Evolutionary conservation across 2,113 vertebrate genomes (phyloP), one percentile per base, ranked within the genome.

Genomic region (Calidris pugnax): DNA sequence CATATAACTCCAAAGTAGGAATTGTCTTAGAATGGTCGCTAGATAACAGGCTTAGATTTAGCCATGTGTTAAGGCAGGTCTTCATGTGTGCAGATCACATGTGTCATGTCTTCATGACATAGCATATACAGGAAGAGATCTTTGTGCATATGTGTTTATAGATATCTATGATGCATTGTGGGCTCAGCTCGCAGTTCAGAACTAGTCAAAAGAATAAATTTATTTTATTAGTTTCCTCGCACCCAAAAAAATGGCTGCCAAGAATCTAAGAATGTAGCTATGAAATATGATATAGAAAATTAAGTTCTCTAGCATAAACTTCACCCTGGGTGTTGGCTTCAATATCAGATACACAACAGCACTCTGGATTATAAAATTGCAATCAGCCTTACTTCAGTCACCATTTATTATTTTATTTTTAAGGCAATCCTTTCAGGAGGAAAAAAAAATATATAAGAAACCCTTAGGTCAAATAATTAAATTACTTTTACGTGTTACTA

Each of bases 61-160:
- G 23, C 32, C 8, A 5, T 5, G 12, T 35, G 24, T 64, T 43
- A 64, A 41, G 30, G 60, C 60, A 66, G 45, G 9, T 73, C 5
- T 43, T 56, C 4, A 0, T 3, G 12, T 21, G 27, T 37, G 28
- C 43, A n/a, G n/a, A n/a, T n/a, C n/a, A n/a, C n/a, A n/a, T n/a
- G n/a, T n/a, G n/a, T n/a, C n/a, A n/a, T n/a, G n/a, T n/a, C n/a
- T n/a, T n/a, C n/a, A n/a, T n/a, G n/a, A n/a, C 7, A 8, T 5
- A 7, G 22, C 32, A 27, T 4, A 33, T 55, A 2, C 1, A 22
- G 47, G 35, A 48, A 43, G 2, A 71, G 60, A 23, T 32, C 26
- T 55, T 39, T 30, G 10, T n/a, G 30, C 6, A 2, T 26, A 2
- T 37, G 19, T 32, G 18, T 45, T 27, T 20, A 59, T 22, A 53